These are phyloP conservation scores for Tridacna crocea DNA, from an alignment of 2,888 invertebrate genomes.

Conservation along the genomic window DNA sequence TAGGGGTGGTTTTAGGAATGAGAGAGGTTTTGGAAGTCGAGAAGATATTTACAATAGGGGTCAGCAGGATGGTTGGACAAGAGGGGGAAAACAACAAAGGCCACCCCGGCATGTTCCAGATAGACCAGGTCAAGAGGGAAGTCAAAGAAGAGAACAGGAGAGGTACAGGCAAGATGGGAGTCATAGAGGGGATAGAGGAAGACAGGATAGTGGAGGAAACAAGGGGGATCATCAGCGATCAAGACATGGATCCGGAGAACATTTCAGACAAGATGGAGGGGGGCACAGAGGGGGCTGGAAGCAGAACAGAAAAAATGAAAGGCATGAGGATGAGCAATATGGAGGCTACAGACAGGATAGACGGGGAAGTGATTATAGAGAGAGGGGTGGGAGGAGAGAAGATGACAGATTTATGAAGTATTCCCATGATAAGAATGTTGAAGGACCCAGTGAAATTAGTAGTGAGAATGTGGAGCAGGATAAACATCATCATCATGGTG, in stretches of 20 bases:
- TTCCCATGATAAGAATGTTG: not conserved
- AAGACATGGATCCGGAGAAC: conserved; percentile 12
- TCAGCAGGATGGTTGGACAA: conserved; percentile 10
- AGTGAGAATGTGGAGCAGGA: conserved; percentile 28
- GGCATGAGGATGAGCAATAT: conserved; percentile 14
- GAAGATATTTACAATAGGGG: conserved; percentile 10
- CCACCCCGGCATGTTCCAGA: not conserved
- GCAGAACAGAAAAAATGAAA: conserved; percentile 16
- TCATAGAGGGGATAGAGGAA: conserved; percentile 22
- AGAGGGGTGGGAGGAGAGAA: conserved; percentile 19
- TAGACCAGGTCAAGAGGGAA: not conserved
- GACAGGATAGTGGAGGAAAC: conserved; percentile 30
- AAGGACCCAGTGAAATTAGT: conserved; percentile 14
- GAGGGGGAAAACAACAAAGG: conserved; percentile 14
- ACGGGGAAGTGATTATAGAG: conserved; percentile 31
- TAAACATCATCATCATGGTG: conserved; percentile 52
- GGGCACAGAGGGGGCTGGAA: conserved; percentile 19
- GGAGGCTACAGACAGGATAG: conserved; percentile 17
- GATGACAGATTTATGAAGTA: not conserved
- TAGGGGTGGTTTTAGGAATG: conserved; percentile 32
- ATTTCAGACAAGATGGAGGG: conserved; percentile 16
- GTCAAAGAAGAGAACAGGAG: conserved; percentile 16
- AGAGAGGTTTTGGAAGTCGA: conserved; percentile 38
- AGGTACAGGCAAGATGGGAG: conserved; percentile 11
- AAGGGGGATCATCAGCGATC: conserved; percentile 18